phyloP scores from a whole-genome alignment of 2,888 invertebrate species.

The Lamproptera curius region DNA sequence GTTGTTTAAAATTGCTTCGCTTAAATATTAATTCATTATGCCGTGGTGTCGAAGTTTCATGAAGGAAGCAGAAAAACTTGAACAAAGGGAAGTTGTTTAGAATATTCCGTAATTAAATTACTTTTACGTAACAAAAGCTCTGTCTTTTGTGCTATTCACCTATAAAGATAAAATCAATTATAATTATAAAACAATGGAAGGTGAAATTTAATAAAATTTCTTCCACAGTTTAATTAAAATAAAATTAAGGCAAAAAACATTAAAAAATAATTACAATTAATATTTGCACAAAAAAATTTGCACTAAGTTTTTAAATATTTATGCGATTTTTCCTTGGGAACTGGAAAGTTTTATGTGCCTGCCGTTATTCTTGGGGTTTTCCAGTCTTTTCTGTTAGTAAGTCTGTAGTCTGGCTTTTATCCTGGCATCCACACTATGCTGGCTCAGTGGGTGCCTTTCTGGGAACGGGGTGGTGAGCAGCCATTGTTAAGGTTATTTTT shows the following conservation, averaged over 20 bases:
- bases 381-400: too few relatives aligned
- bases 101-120: conserved; percentile 13
- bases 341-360: conserved; percentile 79
- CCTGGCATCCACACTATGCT: conserved; percentile 83
- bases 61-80: conserved; percentile 7
- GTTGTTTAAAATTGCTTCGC: not conserved
- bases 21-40: not conserved
- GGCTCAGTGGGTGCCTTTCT: conserved; percentile 83
- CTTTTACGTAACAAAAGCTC: conserved; percentile 3
- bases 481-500: conserved; percentile 70
- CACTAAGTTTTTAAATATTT: too few relatives aligned
- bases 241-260: too few relatives aligned
- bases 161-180: not conserved
- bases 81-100: conserved; percentile 9
- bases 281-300: too few relatives aligned
- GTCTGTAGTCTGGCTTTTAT: conserved; percentile 82
- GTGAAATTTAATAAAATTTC: too few relatives aligned
- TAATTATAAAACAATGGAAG: not conserved
- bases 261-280: too few relatives aligned
- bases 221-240: too few relatives aligned
- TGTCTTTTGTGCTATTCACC: not conserved
- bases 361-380: conserved; percentile 86
- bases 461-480: conserved; percentile 79
- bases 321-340: too few relatives aligned
- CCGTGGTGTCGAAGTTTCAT: not conserved